phyloP scores from a whole-genome alignment of 2,113 vertebrate genomes.

The Toxotes chatareus region DNA sequence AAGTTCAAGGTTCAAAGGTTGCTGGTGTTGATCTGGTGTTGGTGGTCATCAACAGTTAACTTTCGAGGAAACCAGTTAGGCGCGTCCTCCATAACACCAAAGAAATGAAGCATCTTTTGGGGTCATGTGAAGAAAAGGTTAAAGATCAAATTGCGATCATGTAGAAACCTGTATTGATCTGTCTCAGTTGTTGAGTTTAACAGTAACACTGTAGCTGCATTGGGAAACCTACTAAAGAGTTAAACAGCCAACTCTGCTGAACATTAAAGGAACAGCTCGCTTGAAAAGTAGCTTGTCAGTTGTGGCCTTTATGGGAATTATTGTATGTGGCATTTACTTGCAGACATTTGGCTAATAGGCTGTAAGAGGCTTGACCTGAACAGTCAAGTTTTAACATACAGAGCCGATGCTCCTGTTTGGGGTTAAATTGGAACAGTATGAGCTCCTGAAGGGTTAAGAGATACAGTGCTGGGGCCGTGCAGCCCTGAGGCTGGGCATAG shows the following conservation, averaged over 20 bases:
- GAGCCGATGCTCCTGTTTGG: slow-evolving; percentile 51
- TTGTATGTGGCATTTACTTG: slow-evolving; percentile 25
- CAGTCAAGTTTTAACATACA: slow-evolving; percentile 36
- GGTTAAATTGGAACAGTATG: slow-evolving; percentile 57
- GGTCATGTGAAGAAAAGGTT: slow-evolving; percentile 30
- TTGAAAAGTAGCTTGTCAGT: slow-evolving; percentile 15
- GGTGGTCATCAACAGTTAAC: slow-evolving; percentile 15
- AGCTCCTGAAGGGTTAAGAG: slow-evolving; percentile 82
- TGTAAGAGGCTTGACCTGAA: slow-evolving; percentile 32
- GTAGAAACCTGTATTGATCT: not conserved
- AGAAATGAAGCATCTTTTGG: slow-evolving; percentile 8
- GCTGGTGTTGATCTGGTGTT: slow-evolving; percentile 15
- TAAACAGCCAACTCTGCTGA: slow-evolving; percentile 41
- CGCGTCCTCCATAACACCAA: not conserved
- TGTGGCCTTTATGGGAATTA: slow-evolving; percentile 28
- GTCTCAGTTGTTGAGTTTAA: slow-evolving; percentile 44
- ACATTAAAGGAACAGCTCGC: slow-evolving; percentile 58
- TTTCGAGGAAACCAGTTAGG: not conserved
- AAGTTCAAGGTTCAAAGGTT: slow-evolving; percentile 47
- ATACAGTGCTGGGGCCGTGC: slow-evolving; percentile 70
- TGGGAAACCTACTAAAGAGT: slow-evolving; percentile 52
- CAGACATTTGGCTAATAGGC: slow-evolving; percentile 33
- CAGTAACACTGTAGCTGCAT: slow-evolving; percentile 21
- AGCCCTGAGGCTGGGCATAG: slow-evolving; percentile 79
- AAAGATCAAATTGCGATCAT: slow-evolving; percentile 26